Conservation (phyloP, 2,113 vertebrate genomes). For the Picathartes gymnocephalus region DNA sequence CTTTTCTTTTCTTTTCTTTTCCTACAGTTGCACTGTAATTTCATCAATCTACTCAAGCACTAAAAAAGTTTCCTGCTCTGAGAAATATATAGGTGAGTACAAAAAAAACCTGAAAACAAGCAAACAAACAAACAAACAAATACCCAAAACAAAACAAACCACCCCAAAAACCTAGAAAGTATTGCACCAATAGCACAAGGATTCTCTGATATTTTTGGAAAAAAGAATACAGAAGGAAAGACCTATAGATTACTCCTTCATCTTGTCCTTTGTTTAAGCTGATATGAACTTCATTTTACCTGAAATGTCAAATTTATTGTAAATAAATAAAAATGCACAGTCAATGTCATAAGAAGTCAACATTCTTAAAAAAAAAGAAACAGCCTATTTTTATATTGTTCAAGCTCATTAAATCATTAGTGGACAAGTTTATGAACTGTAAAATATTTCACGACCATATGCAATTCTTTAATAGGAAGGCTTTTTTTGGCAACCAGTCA, state of each 20-base stretch:
- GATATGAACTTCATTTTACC: neutral
- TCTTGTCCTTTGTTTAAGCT: neutral
- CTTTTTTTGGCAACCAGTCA: neutral
- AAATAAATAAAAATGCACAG: neutral
- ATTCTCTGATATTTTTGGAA: neutral
- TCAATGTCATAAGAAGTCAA: neutral
- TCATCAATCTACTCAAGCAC: neutral
- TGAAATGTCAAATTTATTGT: neutral
- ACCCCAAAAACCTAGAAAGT: neutral
- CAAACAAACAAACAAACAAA: too few relatives aligned
- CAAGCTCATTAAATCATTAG: neutral
- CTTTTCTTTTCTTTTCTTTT: neutral
- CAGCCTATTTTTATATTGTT: neutral
- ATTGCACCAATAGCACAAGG: neutral
- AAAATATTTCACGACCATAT: neutral
- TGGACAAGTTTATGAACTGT: neutral
- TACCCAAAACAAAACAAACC: too few relatives aligned
- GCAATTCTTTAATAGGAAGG: neutral
- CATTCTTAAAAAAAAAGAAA: neutral
- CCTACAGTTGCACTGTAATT: neutral
- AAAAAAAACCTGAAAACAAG: neutral
- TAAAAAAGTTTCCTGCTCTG: neutral
- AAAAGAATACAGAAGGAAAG: neutral
- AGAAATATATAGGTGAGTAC: neutral
- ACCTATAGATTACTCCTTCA: neutral